Evolutionary conservation across 35 echinoderm and acorn worm species (phyloP).

Genomic region (Apostichopus parvimensis): DNA sequence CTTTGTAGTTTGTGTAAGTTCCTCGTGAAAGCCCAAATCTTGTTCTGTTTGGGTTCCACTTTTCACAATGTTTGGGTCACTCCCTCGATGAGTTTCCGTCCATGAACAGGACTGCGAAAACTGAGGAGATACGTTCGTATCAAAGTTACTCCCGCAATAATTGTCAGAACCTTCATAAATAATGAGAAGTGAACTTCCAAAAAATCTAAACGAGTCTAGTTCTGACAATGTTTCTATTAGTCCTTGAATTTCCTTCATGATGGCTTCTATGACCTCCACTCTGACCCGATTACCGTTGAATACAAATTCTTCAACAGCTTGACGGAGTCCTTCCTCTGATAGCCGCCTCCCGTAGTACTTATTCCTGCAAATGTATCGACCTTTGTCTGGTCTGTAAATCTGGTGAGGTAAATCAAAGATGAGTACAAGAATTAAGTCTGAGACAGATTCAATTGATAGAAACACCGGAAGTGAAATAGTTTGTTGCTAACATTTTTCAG

Average conservation of each 20-base stretch:
- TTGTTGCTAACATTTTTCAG: too few relatives aligned
- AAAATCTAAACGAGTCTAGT: slow-evolving; percentile 63
- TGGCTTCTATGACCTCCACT: slow-evolving; percentile 62
- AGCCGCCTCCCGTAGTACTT: slow-evolving; percentile 91
- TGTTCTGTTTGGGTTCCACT: neutral
- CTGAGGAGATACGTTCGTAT: neutral
- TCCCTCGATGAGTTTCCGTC: neutral
- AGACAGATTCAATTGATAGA: too few relatives aligned
- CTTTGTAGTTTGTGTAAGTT: neutral
- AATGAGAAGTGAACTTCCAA: slow-evolving; percentile 82
- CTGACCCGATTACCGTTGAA: slow-evolving; percentile 50
- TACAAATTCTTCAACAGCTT: slow-evolving; percentile 66
- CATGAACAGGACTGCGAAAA: neutral
- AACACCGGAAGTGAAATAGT: too few relatives aligned
- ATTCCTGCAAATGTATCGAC: slow-evolving; percentile 70
- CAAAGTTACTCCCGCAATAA: neutral
- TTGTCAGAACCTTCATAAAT: slow-evolving; percentile 70
- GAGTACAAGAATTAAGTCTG: too few relatives aligned
- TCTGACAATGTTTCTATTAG: slow-evolving; percentile 59
- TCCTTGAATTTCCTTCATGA: slow-evolving; percentile 57
- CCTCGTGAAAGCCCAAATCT: neutral
- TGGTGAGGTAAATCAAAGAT: slow-evolving; percentile 18
- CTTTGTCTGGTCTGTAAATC: slow-evolving; percentile 67
- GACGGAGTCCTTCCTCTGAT: slow-evolving; percentile 65
- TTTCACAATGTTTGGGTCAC: neutral